Percentiles rank a stretch among this genome's conserved stretches.
Conservation (phyloP, 2,888 invertebrate species). For the Rotaria magnacalcarata region DNA sequence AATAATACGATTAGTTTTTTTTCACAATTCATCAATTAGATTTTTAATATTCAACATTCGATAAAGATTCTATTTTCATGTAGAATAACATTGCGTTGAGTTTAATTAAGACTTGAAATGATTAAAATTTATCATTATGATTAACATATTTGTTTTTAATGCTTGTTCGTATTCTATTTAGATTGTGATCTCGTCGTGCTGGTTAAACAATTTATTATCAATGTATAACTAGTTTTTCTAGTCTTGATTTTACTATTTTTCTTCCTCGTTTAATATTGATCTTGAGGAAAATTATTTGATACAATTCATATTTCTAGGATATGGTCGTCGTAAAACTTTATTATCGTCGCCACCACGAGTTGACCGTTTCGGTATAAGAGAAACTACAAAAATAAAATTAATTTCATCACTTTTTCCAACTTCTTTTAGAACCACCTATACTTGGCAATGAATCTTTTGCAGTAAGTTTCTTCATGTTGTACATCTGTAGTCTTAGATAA, state of each 20-base stretch:
- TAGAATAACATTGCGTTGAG: neutral
- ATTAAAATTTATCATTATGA: neutral
- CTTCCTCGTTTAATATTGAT: neutral
- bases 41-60: no score
- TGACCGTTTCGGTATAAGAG: neutral
- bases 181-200: neutral
- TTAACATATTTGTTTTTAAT: neutral
- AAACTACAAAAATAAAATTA: neutral
- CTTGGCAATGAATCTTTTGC: neutral
- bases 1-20: no score
- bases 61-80: neutral
- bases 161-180: neutral
- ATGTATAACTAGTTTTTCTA: neutral
- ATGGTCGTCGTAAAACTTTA: conserved; percentile 3
- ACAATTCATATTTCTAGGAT: neutral
- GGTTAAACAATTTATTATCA: neutral
- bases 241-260: neutral
- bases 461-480: neutral
- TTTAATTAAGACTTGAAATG: neutral
- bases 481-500: neutral
- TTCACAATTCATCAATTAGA: no score
- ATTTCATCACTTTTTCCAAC: no score
- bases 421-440: neutral
- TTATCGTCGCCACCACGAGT: neutral
- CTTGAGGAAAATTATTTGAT: neutral